Conservation (phyloP, 2,113 vertebrate species). For the Melanocharis versteri region DNA sequence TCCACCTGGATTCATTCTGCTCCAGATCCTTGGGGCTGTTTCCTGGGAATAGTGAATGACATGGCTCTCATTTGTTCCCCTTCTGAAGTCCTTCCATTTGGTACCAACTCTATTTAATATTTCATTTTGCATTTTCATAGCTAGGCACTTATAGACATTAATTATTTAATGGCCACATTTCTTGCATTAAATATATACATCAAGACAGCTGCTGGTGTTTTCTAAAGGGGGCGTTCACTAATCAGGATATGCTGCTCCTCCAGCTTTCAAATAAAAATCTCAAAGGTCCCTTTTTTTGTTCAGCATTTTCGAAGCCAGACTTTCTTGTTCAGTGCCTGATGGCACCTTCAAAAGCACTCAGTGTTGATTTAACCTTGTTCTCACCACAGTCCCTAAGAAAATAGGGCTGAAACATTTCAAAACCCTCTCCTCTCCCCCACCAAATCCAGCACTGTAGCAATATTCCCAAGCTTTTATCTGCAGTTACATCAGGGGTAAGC, state of each 20-base stretch:
- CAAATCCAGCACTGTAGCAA: background rate
- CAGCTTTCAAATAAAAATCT: background rate
- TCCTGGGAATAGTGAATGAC: slow-evolving; percentile 14
- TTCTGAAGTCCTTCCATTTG: slow-evolving; percentile 9
- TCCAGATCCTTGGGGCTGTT: slow-evolving; percentile 43
- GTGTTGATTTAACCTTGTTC: background rate
- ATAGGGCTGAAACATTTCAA: background rate
- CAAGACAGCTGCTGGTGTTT: background rate
- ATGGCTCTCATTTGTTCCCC: background rate
- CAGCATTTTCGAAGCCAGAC: background rate
- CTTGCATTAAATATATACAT: slow-evolving; percentile 4
- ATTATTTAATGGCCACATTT: slow-evolving; percentile 52
- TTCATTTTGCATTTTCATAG: slow-evolving; percentile 65
- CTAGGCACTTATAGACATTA: slow-evolving; percentile 60
- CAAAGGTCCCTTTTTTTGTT: background rate
- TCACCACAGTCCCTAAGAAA: background rate
- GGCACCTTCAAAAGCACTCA: background rate
- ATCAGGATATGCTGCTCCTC: background rate
- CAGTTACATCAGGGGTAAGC: background rate
- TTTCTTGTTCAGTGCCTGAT: background rate
- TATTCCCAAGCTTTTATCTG: background rate
- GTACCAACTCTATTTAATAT: slow-evolving; percentile 49
- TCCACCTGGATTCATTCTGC: slow-evolving; percentile 43
- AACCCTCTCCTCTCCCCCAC: background rate
- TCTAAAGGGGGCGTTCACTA: background rate